Conservation (phyloP, 2,888 invertebrate species). For the Neria commutata region DNA sequence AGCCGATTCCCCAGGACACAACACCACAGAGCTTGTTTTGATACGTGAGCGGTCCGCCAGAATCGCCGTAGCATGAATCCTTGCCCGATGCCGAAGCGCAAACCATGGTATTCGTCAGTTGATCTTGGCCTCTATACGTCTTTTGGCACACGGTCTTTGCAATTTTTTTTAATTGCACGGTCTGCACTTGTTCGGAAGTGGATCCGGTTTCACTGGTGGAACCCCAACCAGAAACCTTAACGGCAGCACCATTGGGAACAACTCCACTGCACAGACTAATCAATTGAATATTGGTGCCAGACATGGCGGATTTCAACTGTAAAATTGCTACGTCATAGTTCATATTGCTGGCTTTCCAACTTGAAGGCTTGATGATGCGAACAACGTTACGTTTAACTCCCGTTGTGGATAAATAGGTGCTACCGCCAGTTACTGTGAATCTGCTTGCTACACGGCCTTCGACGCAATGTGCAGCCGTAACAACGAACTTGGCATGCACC, state of each 20-base stretch:
- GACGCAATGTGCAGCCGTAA: slow-evolving; percentile 48
- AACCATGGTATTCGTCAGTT: slow-evolving; percentile 41
- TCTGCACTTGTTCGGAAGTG: neutral
- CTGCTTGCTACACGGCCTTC: neutral
- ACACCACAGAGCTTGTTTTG: slow-evolving; percentile 65
- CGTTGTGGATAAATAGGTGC: neutral
- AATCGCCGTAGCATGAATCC: slow-evolving; percentile 50
- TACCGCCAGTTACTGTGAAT: slow-evolving; percentile 7
- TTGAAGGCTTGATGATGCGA: neutral
- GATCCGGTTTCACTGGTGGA: neutral
- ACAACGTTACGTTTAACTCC: slow-evolving; percentile 4
- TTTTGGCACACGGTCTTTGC: neutral
- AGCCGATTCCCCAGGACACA: slow-evolving; percentile 65
- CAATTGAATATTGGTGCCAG: slow-evolving; percentile 11
- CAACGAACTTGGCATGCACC: slow-evolving; percentile 39
- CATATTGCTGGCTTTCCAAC: neutral
- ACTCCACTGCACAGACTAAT: neutral
- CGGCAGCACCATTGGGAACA: neutral
- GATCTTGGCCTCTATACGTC: neutral
- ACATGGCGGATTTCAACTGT: slow-evolving; percentile 1
- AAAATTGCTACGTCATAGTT: slow-evolving; percentile 15
- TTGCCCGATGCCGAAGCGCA: slow-evolving; percentile 36
- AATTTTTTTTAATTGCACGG: neutral
- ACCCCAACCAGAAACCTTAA: slow-evolving; percentile 19
- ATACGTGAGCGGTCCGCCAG: slow-evolving; percentile 47